A percentile compares a stretch with the other conserved stretches of the same genome.
These are phyloP conservation scores for Perizoma affinitatum DNA, from an alignment of 2,888 invertebrate genomes.

Conservation along the genomic window DNA sequence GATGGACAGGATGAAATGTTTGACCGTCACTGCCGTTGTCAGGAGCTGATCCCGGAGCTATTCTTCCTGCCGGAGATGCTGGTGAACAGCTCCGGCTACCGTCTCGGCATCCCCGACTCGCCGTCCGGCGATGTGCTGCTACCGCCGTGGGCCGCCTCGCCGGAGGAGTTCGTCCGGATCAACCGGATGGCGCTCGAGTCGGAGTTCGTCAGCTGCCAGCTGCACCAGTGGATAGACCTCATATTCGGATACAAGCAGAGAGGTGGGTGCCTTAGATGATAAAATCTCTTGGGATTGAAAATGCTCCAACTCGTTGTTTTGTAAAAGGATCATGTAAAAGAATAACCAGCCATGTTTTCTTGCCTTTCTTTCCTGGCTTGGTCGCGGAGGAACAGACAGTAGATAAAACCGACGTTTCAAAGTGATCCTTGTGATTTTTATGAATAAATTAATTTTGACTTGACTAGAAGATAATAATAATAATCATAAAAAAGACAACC, in stretches of 20 bases:
- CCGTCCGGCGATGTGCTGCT: constrained; percentile 93
- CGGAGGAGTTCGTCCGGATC: constrained; percentile 98
- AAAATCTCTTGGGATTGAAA: too few relatives aligned
- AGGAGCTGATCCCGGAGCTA: constrained; percentile 99
- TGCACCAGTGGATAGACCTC: constrained; percentile 99
- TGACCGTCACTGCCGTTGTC: constrained; percentile 23
- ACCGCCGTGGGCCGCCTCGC: constrained; percentile 98
- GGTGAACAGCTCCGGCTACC: constrained; percentile 91
- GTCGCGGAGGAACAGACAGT: too few relatives aligned
- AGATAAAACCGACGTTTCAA: too few relatives aligned
- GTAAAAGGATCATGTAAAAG: too few relatives aligned
- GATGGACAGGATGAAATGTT: too few relatives aligned
- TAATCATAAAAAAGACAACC: too few relatives aligned
- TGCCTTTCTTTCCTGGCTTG: too few relatives aligned
- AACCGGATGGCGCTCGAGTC: constrained; percentile 99
- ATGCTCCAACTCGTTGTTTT: too few relatives aligned
- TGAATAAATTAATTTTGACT: too few relatives aligned
- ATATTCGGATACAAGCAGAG: constrained; percentile 99
- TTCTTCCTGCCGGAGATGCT: constrained; percentile 99
- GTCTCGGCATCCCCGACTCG: constrained; percentile 95
- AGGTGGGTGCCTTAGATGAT: constrained; percentile 78
- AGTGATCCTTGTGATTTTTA: too few relatives aligned
- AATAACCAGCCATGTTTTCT: too few relatives aligned
- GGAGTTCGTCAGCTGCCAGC: constrained; percentile 99
- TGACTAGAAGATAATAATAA: too few relatives aligned